Percentiles rank a stretch among this genome's conserved stretches.
Conservation (phyloP, 2,888 invertebrate species). For the Ischnus inquisitorius region DNA sequence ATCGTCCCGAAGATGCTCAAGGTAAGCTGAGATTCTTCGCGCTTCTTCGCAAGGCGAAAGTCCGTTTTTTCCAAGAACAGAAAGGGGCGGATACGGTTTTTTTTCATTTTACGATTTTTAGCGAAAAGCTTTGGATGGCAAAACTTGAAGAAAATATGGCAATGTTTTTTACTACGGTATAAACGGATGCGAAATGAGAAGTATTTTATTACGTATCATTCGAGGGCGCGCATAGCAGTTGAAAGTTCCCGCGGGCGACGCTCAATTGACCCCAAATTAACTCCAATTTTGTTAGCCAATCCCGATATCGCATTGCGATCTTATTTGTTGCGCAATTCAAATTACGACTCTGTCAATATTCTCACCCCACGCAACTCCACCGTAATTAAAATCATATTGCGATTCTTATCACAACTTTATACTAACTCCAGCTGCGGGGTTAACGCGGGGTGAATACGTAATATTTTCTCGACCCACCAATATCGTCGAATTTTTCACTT, state of each 20-base stretch:
- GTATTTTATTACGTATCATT: slow-evolving; percentile 46
- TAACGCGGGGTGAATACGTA: no score
- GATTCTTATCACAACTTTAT: no score
- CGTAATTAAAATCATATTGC: no score
- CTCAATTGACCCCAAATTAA: slow-evolving; percentile 50
- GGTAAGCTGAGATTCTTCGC: slow-evolving; percentile 48
- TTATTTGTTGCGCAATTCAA: slow-evolving; percentile 37
- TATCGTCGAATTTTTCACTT: no score
- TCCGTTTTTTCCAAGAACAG: not conserved
- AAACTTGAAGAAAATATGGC: not conserved
- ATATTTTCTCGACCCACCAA: no score
- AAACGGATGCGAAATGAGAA: slow-evolving; percentile 24
- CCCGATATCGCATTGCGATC: slow-evolving; percentile 16
- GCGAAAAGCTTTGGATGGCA: not conserved
- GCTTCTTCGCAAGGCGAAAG: not conserved
- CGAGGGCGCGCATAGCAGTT: slow-evolving; percentile 35
- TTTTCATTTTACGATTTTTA: not conserved
- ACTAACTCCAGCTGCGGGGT: no score
- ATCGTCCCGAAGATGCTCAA: slow-evolving; percentile 58
- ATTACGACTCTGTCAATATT: not conserved
- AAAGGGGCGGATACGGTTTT: not conserved
- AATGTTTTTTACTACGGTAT: not conserved
- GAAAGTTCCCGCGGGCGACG: slow-evolving; percentile 41
- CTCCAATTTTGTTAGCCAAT: slow-evolving; percentile 46
- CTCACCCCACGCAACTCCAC: no score